phyloP scores from a whole-genome alignment of 2,113 vertebrate genomes.

The Empidonax alnorum region DNA sequence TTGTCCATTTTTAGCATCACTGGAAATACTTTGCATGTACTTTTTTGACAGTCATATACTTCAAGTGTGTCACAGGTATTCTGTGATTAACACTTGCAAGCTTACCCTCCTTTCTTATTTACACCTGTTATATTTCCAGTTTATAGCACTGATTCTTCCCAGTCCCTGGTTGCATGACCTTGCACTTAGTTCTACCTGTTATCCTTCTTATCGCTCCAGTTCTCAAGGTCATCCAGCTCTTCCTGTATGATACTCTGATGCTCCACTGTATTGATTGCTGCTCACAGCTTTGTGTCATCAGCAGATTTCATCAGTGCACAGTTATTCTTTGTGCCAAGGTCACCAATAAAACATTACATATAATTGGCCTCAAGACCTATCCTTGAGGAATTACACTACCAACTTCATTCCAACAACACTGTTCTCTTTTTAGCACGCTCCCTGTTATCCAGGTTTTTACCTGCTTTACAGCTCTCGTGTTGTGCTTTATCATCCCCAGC shows the following conservation, averaged over 20 bases:
- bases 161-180: neutral
- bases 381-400: neutral
- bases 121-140: neutral
- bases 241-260: neutral
- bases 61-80: neutral
- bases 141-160: neutral
- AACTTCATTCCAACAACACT: neutral
- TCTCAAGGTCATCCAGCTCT: constrained; percentile 8
- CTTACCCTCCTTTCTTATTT: neutral
- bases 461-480: neutral
- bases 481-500: neutral
- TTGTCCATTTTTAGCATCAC: neutral
- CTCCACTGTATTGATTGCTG: constrained; percentile 26
- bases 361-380: constrained; percentile 9
- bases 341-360: constrained; percentile 1
- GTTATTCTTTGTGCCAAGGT: constrained; percentile 11
- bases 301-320: constrained; percentile 31
- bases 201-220: neutral
- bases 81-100: neutral
- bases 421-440: neutral
- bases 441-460: neutral
- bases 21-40: neutral
- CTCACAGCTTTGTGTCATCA: constrained; percentile 21
- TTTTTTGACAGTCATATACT: neutral
- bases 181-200: neutral